Evolutionary conservation across 2,113 vertebrate genomes (phyloP).

Genomic region (Mustela lutreola): DNA sequence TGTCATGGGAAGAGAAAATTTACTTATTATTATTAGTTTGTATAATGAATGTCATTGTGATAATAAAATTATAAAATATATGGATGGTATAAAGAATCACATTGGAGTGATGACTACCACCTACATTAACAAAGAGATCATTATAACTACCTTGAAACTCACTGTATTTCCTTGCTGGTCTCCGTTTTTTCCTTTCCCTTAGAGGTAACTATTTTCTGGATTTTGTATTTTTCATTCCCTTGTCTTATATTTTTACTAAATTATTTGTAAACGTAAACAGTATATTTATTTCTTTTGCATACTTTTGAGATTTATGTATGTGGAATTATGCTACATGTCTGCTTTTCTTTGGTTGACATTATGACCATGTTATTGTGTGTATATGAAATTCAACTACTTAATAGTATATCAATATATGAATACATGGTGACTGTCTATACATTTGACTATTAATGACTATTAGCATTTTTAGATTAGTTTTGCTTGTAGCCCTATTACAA

Average conservation of each 20-base stretch:
- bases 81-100: not conserved
- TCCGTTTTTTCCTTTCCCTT: not conserved
- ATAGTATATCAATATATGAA: not conserved
- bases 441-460: not conserved
- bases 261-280: not conserved
- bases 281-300: not conserved
- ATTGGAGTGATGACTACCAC: not conserved
- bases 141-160: not conserved
- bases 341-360: not conserved
- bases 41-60: not conserved
- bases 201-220: not conserved
- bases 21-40: not conserved
- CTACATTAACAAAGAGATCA: not conserved
- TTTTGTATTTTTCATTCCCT: not conserved
- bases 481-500: not conserved
- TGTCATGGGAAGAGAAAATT: not conserved
- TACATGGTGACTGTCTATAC: not conserved
- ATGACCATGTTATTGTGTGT: not conserved
- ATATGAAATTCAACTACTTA: not conserved
- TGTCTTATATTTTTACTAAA: not conserved
- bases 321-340: not conserved
- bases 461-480: conserved; percentile 1
- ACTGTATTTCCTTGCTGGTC: too few relatives aligned
- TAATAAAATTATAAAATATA: not conserved
- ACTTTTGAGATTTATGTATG: not conserved